These are phyloP conservation scores for Melanostoma scalare DNA, from an alignment of 2,888 invertebrate species.

Conservation along the genomic window DNA sequence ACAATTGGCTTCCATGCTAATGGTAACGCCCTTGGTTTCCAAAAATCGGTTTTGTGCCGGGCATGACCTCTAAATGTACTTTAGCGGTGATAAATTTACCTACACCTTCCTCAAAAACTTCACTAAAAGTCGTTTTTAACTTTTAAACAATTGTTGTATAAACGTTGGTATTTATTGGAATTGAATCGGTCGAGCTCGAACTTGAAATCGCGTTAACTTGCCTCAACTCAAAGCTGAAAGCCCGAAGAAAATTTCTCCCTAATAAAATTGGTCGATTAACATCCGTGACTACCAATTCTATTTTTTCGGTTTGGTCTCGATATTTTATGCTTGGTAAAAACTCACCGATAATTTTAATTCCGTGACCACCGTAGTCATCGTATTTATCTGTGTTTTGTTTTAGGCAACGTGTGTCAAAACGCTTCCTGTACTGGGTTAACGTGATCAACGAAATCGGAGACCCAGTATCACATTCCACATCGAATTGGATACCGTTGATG, in stretches of 20 bases:
- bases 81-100: slow-evolving; percentile 5
- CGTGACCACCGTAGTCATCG: slow-evolving; percentile 11
- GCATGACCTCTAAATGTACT: slow-evolving; percentile 14
- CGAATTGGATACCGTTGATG: slow-evolving; percentile 8
- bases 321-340: slow-evolving; percentile 9
- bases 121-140: slow-evolving; percentile 4
- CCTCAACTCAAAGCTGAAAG: background rate
- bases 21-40: background rate
- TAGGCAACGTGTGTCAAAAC: slow-evolving; percentile 11
- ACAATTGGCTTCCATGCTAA: slow-evolving; percentile 8
- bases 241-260: slow-evolving; percentile 8
- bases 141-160: background rate
- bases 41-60: slow-evolving; percentile 8
- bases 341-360: slow-evolving; percentile 8
- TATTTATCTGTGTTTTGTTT: slow-evolving; percentile 5
- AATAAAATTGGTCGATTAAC: slow-evolving; percentile 12
- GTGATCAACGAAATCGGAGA: slow-evolving; percentile 20
- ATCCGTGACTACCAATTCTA: slow-evolving; percentile 8
- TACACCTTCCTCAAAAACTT: background rate
- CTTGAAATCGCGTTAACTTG: no score
- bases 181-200: background rate
- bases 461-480: slow-evolving; percentile 15
- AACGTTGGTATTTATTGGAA: background rate
- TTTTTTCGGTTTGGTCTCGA: no score
- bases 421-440: slow-evolving; percentile 1